Conservation (phyloP, 2,797 vertebrate species). For the Chaunax sp. region DNA sequence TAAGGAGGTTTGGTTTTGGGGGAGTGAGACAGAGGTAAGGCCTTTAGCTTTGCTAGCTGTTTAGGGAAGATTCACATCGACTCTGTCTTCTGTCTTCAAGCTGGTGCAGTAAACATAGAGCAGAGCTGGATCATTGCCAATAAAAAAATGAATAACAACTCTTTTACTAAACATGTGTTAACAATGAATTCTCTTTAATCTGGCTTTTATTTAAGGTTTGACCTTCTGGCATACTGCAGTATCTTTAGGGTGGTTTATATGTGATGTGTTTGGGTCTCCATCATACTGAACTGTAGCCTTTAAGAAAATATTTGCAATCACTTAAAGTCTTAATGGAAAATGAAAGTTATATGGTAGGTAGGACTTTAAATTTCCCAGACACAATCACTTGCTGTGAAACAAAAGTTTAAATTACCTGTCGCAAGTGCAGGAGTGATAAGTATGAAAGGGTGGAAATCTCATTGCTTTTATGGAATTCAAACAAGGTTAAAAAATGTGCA, state of each 20-base stretch:
- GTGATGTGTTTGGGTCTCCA: neutral
- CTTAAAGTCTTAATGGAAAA: neutral
- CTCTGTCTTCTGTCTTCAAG: neutral
- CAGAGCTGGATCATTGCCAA: conserved; percentile 21
- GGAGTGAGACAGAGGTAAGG: conserved; percentile 1
- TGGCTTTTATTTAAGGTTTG: conserved; percentile 8
- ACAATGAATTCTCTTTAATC: too few species aligned
- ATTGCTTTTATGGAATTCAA: conserved; percentile 11
- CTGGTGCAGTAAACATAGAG: too few species aligned
- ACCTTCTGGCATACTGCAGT: neutral
- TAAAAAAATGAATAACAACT: too few species aligned
- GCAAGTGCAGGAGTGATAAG: neutral
- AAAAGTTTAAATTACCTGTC: neutral
- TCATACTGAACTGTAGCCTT: neutral
- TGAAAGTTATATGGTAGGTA: too few species aligned
- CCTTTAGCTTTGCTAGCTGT: neutral
- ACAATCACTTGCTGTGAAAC: neutral
- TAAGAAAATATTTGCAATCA: conserved; percentile 10
- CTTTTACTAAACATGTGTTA: conserved; percentile 1
- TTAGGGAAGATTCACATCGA: neutral
- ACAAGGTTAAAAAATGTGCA: conserved; percentile 17
- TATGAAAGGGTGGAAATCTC: neutral
- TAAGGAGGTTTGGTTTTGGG: conserved; percentile 4
- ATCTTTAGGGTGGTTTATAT: neutral
- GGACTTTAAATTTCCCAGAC: too few species aligned